Percentiles rank a stretch among this genome's conserved stretches.
phyloP scores from a whole-genome alignment of 1,140 invertebrate species.

The Leptinotarsa texana region DNA sequence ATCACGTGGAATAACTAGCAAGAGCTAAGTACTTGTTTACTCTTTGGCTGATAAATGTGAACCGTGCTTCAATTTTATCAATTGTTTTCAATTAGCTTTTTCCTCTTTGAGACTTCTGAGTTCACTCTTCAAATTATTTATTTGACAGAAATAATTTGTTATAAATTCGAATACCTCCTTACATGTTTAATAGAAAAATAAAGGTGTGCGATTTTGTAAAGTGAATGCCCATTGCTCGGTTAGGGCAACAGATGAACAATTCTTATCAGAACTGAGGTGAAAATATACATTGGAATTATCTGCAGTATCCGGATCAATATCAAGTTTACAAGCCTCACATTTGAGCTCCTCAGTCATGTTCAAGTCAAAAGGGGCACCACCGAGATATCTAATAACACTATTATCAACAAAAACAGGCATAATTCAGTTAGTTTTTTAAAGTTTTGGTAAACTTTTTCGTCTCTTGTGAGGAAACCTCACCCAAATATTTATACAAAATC shows the following conservation, averaged over 20 bases:
- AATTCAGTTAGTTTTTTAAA: too few species aligned
- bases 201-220: not conserved
- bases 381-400: too few species aligned
- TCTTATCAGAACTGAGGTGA: not conserved
- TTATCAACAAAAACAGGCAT: too few species aligned
- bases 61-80: not conserved
- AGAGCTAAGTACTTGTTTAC: not conserved
- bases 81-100: conserved; percentile 1
- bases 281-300: conserved; percentile 11
- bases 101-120: not conserved
- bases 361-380: not conserved
- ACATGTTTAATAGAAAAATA: conserved; percentile 10
- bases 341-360: not conserved
- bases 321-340: not conserved
- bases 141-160: not conserved
- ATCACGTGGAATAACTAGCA: not conserved
- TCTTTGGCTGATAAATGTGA: not conserved
- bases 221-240: not conserved
- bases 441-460: too few species aligned
- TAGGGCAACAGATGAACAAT: not conserved
- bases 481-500: too few species aligned
- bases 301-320: conserved; percentile 11
- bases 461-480: too few species aligned
- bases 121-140: not conserved
- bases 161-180: not conserved